phyloP scores from a whole-genome alignment of 2,113 vertebrate species.

The Euleptes europaea region DNA sequence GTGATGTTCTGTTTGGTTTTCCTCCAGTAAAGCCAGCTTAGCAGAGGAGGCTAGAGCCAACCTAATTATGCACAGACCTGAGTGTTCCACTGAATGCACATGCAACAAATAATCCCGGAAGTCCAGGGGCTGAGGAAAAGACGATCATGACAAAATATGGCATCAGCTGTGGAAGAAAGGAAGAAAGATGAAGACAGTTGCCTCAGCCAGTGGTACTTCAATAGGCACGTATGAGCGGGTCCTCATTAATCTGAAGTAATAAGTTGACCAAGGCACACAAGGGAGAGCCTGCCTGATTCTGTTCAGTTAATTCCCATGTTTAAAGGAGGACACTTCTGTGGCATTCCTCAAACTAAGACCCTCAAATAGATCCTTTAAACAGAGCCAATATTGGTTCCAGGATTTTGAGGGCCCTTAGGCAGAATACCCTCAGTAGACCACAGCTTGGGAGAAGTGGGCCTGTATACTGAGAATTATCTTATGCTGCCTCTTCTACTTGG shows the following conservation, averaged over 20 bases:
- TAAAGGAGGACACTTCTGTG: neutral
- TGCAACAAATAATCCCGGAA: conserved; percentile 87
- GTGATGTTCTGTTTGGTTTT: neutral
- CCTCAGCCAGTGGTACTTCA: neutral
- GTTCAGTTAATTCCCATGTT: neutral
- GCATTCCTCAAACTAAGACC: no score
- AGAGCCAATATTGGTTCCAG: neutral
- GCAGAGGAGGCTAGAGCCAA: neutral
- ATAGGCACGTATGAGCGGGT: neutral
- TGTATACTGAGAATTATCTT: neutral
- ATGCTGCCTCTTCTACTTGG: neutral
- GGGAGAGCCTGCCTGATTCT: neutral
- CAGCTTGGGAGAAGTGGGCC: neutral
- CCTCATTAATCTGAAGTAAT: neutral
- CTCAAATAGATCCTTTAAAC: no score
- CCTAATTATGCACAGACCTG: conserved; percentile 72
- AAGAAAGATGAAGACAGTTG: neutral
- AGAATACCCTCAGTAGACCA: neutral
- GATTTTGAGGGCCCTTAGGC: neutral
- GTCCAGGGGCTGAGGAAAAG: conserved; percentile 78
- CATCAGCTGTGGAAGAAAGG: conserved; percentile 75
- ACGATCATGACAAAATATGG: conserved; percentile 89
- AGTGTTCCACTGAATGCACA: conserved; percentile 89
- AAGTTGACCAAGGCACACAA: neutral
- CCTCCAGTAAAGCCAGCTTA: neutral